These are phyloP conservation scores for Agonum fuliginosum DNA, from an alignment of 2,888 invertebrate species.

Conservation along the genomic window DNA sequence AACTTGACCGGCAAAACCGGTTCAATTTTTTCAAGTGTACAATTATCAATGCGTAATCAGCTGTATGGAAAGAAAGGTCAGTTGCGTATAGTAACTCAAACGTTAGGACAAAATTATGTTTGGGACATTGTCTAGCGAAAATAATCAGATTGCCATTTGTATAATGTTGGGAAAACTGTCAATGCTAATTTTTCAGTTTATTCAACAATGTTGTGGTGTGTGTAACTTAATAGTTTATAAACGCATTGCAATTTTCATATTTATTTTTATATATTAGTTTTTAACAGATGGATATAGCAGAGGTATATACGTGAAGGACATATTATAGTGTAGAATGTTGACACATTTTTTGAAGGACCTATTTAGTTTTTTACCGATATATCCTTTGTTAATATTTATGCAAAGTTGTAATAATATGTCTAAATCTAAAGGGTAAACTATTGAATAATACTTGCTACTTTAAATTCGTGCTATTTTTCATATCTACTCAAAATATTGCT, in stretches of 20 bases:
- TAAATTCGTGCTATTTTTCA: neutral
- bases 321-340: conserved; percentile 4
- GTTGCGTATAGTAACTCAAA: conserved; percentile 8
- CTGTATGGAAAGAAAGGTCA: conserved; percentile 49
- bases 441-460: neutral
- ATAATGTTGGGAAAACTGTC: neutral
- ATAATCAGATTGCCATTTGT: neutral
- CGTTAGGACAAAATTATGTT: neutral
- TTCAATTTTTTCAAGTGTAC: conserved; percentile 34
- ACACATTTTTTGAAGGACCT: conserved; percentile 24
- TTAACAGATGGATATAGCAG: neutral
- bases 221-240: neutral
- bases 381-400: neutral
- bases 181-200: neutral
- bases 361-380: neutral
- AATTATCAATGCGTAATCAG: conserved; percentile 53
- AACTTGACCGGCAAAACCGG: conserved; percentile 53
- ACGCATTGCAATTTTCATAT: neutral
- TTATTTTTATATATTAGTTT: conserved; percentile 22
- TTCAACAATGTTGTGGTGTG: neutral
- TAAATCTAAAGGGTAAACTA: too few species aligned
- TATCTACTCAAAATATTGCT: neutral
- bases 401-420: neutral
- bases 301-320: conserved; percentile 6
- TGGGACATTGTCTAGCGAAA: neutral